Percentiles rank a stretch among this genome's conserved stretches.
Conservation (phyloP, 2,888 invertebrate species). For the Drosophila gaucha region DNA sequence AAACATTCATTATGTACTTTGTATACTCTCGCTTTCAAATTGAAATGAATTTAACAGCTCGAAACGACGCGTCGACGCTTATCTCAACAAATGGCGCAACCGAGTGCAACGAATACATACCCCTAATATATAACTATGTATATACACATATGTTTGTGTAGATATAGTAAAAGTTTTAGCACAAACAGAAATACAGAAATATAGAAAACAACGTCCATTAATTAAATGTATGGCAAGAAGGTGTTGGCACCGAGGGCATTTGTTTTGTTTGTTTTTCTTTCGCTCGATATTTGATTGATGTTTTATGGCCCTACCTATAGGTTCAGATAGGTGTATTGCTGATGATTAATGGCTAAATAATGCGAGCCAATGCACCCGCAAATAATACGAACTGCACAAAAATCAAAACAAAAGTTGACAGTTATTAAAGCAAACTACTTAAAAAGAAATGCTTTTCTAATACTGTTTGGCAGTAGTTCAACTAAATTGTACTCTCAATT, state of each 20-base stretch:
- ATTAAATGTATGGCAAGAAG: conserved; percentile 43
- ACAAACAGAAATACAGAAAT: conserved; percentile 28
- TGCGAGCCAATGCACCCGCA: conserved; percentile 49
- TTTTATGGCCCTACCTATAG: conserved; percentile 17
- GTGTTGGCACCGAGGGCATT: neutral
- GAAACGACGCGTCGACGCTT: conserved; percentile 33
- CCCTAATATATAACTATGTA: neutral
- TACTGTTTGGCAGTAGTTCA: neutral
- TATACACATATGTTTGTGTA: conserved; percentile 1
- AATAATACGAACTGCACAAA: conserved; percentile 8
- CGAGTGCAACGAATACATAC: conserved; percentile 58
- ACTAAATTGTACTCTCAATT: no score
- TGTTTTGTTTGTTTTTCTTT: conserved; percentile 32
- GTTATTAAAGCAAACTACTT: neutral
- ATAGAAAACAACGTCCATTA: conserved; percentile 41
- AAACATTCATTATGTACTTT: conserved; percentile 27
- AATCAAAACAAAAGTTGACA: conserved; percentile 7
- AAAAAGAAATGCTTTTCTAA: neutral
- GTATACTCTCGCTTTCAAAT: conserved; percentile 52
- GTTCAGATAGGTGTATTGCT: conserved; percentile 4
- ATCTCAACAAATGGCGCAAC: conserved; percentile 48
- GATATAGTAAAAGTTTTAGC: conserved; percentile 48
- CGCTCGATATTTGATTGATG: conserved; percentile 55
- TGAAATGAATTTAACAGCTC: conserved; percentile 44
- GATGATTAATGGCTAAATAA: conserved; percentile 54